Conservation (phyloP, 1,140 invertebrate species). For the Zaprionus kolodkinae region DNA sequence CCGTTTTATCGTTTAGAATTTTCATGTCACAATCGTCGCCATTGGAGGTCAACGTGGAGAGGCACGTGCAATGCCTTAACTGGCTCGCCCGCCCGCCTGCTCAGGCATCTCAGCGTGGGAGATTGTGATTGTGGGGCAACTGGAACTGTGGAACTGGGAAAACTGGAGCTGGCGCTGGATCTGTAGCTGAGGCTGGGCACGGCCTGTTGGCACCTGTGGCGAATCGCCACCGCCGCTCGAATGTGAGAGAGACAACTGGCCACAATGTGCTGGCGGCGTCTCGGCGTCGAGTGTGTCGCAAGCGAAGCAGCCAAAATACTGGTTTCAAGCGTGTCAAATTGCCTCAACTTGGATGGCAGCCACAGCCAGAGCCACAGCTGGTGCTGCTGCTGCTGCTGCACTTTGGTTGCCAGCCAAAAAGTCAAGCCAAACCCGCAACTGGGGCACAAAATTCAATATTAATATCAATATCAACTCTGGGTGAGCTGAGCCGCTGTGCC, state of each 20-base stretch:
- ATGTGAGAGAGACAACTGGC: conserved; percentile 25
- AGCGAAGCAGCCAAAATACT: conserved; percentile 55
- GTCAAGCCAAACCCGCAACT: conserved; percentile 31
- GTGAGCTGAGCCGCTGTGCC: conserved; percentile 14
- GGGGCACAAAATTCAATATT: conserved; percentile 45
- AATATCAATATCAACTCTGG: conserved; percentile 47
- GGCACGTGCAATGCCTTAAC: conserved; percentile 37
- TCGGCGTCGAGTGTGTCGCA: conserved; percentile 61
- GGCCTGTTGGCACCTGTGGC: conserved; percentile 47
- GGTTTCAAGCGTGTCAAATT: conserved; percentile 73
- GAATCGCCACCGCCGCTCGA: conserved; percentile 29
- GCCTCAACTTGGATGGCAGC: conserved; percentile 41
- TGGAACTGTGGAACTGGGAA: background rate
- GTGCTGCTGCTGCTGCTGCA: conserved; percentile 5
- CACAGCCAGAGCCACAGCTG: conserved; percentile 11
- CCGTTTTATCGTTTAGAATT: conserved; percentile 24
- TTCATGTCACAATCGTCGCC: conserved; percentile 27
- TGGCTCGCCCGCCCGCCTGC: background rate
- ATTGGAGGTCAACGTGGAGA: conserved; percentile 25
- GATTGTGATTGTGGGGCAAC: background rate
- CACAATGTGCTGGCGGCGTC: conserved; percentile 32
- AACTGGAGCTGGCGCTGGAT: background rate
- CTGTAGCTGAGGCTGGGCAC: background rate
- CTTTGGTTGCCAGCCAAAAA: conserved; percentile 19
- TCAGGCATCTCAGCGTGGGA: conserved; percentile 6